Evolutionary conservation across 2,888 invertebrate genomes (phyloP).

Genomic region (Papilio demoleus): DNA sequence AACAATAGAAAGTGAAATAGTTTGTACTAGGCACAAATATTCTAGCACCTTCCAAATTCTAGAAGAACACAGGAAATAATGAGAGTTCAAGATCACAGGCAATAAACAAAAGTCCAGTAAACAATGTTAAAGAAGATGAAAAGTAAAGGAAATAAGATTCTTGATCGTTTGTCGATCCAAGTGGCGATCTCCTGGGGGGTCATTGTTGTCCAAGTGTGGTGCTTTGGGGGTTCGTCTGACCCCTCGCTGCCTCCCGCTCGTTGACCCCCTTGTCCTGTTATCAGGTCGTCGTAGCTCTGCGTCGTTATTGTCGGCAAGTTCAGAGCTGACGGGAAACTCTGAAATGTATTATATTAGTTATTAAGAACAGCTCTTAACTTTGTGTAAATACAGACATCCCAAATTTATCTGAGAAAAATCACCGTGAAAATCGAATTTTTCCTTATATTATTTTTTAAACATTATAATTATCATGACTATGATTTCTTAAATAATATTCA

Average conservation of each 20-base stretch:
- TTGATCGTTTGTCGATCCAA: conserved; percentile 92
- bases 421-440: too few relatives aligned
- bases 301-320: conserved; percentile 88
- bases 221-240: conserved; percentile 70
- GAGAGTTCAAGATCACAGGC: conserved; percentile 59
- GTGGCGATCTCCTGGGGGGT: conserved; percentile 94
- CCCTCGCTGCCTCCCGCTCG: conserved; percentile 65
- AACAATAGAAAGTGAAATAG: neutral
- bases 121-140: conserved; percentile 91
- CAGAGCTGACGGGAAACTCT: conserved; percentile 86
- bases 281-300: conserved; percentile 86
- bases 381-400: too few relatives aligned
- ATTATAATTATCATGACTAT: too few relatives aligned
- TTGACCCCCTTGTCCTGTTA: conserved; percentile 56
- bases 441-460: too few relatives aligned
- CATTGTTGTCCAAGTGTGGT: conserved; percentile 89
- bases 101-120: conserved; percentile 91
- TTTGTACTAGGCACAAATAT: neutral
- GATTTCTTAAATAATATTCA: too few relatives aligned
- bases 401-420: too few relatives aligned
- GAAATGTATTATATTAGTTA: conserved; percentile 51
- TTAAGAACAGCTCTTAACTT: too few relatives aligned
- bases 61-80: conserved; percentile 12
- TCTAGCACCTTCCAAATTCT: neutral
- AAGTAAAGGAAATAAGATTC: conserved; percentile 89